Conservation (phyloP, 1,140 invertebrate genomes). For the Hylaeus volcanicus region DNA sequence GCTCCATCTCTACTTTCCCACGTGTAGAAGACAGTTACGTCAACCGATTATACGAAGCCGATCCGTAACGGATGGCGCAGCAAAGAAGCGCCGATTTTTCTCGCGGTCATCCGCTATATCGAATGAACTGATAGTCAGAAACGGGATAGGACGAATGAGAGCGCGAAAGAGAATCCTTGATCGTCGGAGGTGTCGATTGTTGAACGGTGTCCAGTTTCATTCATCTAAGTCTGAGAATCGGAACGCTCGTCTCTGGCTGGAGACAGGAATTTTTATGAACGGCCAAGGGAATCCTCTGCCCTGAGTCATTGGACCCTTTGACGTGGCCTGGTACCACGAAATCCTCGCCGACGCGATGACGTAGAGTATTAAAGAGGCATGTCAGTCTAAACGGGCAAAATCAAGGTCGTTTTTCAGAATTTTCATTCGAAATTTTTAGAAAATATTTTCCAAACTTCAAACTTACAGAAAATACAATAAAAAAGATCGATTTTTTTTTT, state of each 20-base stretch:
- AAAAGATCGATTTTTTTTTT: too few relatives aligned
- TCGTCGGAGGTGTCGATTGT: conserved; percentile 38
- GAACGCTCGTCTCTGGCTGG: neutral
- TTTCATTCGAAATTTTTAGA: too few relatives aligned
- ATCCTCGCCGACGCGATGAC: neutral
- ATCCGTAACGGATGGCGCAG: conserved; percentile 20
- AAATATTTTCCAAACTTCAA: too few relatives aligned
- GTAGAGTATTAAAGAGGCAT: neutral
- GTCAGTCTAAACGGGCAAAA: too few relatives aligned
- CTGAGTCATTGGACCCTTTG: conserved; percentile 15
- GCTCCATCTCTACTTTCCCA: conserved; percentile 22
- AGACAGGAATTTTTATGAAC: conserved; percentile 32
- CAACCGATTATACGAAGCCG: conserved; percentile 9
- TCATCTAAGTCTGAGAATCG: conserved; percentile 40
- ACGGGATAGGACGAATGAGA: conserved; percentile 28
- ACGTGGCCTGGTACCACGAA: conserved; percentile 1
- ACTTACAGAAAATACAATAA: too few relatives aligned
- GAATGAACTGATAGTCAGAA: conserved; percentile 42
- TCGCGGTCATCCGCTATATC: conserved; percentile 48
- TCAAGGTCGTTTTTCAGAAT: too few relatives aligned
- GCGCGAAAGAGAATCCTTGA: conserved; percentile 42
- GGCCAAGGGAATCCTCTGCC: neutral
- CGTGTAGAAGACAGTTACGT: conserved; percentile 39
- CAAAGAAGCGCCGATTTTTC: conserved; percentile 37
- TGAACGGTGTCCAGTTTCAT: conserved; percentile 52